Percentiles rank a stretch among this genome's conserved stretches.
phyloP scores from a whole-genome alignment of 2,113 vertebrate species.

The Brachirus orientalis region DNA sequence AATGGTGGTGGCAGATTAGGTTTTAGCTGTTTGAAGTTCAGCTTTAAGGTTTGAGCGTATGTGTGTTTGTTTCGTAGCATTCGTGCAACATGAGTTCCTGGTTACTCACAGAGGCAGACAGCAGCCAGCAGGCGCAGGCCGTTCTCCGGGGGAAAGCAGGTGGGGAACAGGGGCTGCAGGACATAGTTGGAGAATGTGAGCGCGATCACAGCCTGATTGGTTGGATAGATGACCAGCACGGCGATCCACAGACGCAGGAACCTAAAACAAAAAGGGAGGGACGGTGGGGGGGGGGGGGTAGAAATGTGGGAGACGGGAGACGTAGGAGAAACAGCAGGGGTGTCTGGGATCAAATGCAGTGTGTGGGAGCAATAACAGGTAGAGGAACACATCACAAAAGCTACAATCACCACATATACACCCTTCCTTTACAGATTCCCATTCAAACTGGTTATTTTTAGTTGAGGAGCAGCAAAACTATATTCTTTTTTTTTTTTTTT shows the following conservation, averaged over 20 bases:
- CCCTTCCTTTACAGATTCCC: conserved; percentile 17
- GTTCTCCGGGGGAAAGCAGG: conserved; percentile 88
- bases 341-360: not conserved
- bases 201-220: conserved; percentile 93
- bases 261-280: conserved; percentile 49
- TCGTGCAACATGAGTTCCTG: not conserved
- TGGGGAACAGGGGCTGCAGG: conserved; percentile 91
- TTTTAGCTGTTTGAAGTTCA: not conserved
- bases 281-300: not conserved
- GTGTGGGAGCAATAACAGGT: not conserved
- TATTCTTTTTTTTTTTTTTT: too few species aligned
- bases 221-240: conserved; percentile 93
- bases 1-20: not conserved
- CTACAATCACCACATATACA: conserved; percentile 7
- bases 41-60: not conserved
- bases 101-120: conserved; percentile 89
- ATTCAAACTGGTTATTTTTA: conserved; percentile 17
- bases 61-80: not conserved
- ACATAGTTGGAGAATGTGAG: conserved; percentile 95
- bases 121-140: conserved; percentile 89
- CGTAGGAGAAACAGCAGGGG: conserved; percentile 14
- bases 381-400: conserved; percentile 12
- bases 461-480: too few species aligned
- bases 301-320: not conserved
- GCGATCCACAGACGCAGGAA: conserved; percentile 94